These are phyloP conservation scores for Magallana ariakensis DNA, from an alignment of 1,140 invertebrate genomes.

Conservation along the genomic window DNA sequence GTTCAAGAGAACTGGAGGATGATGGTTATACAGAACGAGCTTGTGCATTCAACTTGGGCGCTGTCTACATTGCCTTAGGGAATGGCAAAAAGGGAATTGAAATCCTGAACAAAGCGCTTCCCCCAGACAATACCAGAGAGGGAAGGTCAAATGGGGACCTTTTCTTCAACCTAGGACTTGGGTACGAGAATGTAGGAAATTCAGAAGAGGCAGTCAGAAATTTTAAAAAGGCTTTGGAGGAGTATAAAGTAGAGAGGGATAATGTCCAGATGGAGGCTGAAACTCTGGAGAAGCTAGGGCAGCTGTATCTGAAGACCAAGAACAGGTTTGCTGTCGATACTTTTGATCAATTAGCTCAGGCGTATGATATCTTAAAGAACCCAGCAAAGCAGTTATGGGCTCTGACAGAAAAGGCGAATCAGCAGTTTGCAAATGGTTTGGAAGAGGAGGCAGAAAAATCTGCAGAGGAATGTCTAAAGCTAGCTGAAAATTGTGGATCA, in stretches of 20 bases:
- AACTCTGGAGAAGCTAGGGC: constrained; percentile 44
- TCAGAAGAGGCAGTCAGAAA: constrained; percentile 56
- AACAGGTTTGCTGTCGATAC: constrained; percentile 52
- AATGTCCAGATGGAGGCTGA: constrained; percentile 57
- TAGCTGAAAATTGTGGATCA: constrained; percentile 45
- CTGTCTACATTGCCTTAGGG: constrained; percentile 63
- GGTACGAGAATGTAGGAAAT: constrained; percentile 61
- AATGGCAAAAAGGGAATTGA: constrained; percentile 59
- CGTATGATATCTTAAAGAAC: constrained; percentile 52
- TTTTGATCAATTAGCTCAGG: constrained; percentile 56
- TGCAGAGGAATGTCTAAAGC: constrained; percentile 62
- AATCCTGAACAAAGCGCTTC: constrained; percentile 60
- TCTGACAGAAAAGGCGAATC: constrained; percentile 59
- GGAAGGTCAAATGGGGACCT: constrained; percentile 65
- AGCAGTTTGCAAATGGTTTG: constrained; percentile 46
- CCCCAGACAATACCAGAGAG: constrained; percentile 55
- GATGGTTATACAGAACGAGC: constrained; percentile 63
- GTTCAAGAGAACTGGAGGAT: constrained; percentile 54
- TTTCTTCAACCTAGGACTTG: constrained; percentile 70
- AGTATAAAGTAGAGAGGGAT: constrained; percentile 61
- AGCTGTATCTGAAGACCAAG: constrained; percentile 41
- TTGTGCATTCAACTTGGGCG: constrained; percentile 71
- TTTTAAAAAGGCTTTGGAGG: constrained; percentile 62
- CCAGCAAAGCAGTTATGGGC: constrained; percentile 51
- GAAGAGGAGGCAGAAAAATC: constrained; percentile 47